A percentile compares a stretch with the other conserved stretches of the same genome.
Evolutionary conservation across 2,797 vertebrate genomes (phyloP).

Genomic region (Chloroceryle inda): DNA sequence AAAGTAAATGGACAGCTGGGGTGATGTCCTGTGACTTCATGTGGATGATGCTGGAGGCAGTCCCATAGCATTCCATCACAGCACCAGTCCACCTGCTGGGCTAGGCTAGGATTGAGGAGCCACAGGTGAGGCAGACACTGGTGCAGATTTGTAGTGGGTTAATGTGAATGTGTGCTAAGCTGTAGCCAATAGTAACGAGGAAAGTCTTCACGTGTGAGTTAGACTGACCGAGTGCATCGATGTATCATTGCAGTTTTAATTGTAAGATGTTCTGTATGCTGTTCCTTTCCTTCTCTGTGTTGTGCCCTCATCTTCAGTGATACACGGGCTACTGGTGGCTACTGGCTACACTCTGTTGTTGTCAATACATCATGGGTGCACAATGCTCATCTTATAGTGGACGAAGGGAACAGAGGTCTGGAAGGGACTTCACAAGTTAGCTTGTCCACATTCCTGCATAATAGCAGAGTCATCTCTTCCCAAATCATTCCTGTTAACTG

Average conservation of each 20-base stretch:
- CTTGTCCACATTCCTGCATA: not conserved
- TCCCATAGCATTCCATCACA: not conserved
- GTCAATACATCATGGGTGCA: not conserved
- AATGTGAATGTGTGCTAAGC: accelerated
- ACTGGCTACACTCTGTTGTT: not conserved
- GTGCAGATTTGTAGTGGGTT: not conserved
- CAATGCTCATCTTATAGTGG: not conserved
- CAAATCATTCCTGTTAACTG: not conserved
- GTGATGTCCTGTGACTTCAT: not conserved
- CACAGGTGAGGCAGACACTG: accelerated
- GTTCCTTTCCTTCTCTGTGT: not conserved
- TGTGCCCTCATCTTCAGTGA: not conserved
- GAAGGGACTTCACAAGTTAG: not conserved
- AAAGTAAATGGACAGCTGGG: not conserved
- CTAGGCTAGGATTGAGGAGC: not conserved
- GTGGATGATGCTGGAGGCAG: not conserved
- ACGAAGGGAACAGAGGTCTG: not conserved
- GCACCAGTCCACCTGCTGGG: not conserved
- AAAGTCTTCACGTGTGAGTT: not conserved
- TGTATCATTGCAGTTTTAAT: not conserved
- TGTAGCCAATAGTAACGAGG: not conserved
- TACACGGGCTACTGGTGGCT: accelerated
- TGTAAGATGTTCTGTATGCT: not conserved
- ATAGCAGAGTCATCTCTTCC: not conserved
- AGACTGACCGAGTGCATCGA: accelerated